A percentile compares a stretch with the other conserved stretches of the same genome.
Conservation (phyloP, 2,888 invertebrate species). For the Drosophila histrio region DNA sequence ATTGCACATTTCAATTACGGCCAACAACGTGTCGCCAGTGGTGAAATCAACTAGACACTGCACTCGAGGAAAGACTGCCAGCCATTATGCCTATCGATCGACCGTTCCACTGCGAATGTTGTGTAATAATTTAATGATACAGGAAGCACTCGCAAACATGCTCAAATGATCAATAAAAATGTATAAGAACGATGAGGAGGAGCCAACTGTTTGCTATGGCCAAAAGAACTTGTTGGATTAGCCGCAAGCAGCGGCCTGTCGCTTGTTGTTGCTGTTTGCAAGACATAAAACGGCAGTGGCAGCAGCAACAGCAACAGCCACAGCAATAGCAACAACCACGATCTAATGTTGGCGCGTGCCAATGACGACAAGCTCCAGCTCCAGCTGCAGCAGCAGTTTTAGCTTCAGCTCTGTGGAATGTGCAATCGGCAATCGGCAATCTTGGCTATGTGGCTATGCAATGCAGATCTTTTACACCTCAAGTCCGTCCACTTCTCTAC, state of each 20-base stretch:
- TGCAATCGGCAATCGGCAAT: slow-evolving; percentile 65
- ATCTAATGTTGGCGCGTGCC: slow-evolving; percentile 77
- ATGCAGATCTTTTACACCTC: slow-evolving; percentile 17
- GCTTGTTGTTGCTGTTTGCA: slow-evolving; percentile 26
- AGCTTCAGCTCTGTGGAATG: slow-evolving; percentile 53
- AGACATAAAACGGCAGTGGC: slow-evolving; percentile 57
- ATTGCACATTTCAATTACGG: slow-evolving; percentile 79
- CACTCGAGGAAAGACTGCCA: neutral
- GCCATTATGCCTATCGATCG: slow-evolving; percentile 15
- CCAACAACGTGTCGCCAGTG: slow-evolving; percentile 71
- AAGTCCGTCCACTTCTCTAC: neutral
- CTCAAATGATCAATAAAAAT: slow-evolving; percentile 79
- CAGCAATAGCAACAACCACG: slow-evolving; percentile 33
- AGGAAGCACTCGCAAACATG: slow-evolving; percentile 79
- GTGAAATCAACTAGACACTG: slow-evolving; percentile 1
- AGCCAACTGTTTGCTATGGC: slow-evolving; percentile 43
- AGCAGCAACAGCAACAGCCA: slow-evolving; percentile 26
- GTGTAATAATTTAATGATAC: slow-evolving; percentile 80
- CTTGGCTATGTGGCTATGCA: slow-evolving; percentile 30
- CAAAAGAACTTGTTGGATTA: slow-evolving; percentile 73
- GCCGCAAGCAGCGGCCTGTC: slow-evolving; percentile 58
- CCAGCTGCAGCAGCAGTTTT: neutral
- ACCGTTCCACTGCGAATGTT: slow-evolving; percentile 50
- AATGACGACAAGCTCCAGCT: slow-evolving; percentile 21
- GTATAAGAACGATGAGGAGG: slow-evolving; percentile 59